Percentiles rank a stretch among this genome's conserved stretches.
These are phyloP conservation scores for Stenurella melanura DNA, from an alignment of 2,888 invertebrate genomes.

Conservation along the genomic window DNA sequence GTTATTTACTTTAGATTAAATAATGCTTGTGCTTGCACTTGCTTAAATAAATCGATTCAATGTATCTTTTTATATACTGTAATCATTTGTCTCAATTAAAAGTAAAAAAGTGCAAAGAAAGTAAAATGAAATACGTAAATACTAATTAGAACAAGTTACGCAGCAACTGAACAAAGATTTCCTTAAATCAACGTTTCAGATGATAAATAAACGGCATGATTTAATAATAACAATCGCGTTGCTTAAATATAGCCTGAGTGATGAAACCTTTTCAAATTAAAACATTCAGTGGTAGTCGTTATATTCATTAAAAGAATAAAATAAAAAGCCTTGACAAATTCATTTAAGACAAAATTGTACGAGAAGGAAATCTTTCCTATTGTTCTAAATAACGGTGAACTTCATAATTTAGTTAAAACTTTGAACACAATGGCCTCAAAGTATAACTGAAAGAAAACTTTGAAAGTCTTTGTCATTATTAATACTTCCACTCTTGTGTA, in stretches of 20 bases:
- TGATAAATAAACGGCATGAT: too few species aligned
- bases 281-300: slow-evolving; percentile 1
- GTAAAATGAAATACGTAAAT: too few species aligned
- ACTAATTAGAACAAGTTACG: too few species aligned
- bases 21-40: too few species aligned
- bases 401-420: slow-evolving; percentile 62
- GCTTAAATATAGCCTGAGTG: not conserved
- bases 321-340: slow-evolving; percentile 38
- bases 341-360: slow-evolving; percentile 40
- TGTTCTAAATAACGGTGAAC: slow-evolving; percentile 58
- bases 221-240: not conserved
- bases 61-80: too few species aligned
- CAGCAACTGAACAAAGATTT: too few species aligned
- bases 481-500: slow-evolving; percentile 43
- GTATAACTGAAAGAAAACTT: slow-evolving; percentile 48
- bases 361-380: slow-evolving; percentile 57
- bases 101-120: too few species aligned
- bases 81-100: too few species aligned
- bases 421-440: slow-evolving; percentile 57
- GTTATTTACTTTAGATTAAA: too few species aligned
- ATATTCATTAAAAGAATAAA: slow-evolving; percentile 35
- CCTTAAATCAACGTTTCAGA: too few species aligned
- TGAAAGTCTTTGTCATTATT: slow-evolving; percentile 53
- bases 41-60: too few species aligned
- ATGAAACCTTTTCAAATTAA: not conserved